A percentile compares a stretch with the other conserved stretches of the same genome.
phyloP scores from a whole-genome alignment of 1,140 invertebrate genomes.

The Aplysia californica region DNA sequence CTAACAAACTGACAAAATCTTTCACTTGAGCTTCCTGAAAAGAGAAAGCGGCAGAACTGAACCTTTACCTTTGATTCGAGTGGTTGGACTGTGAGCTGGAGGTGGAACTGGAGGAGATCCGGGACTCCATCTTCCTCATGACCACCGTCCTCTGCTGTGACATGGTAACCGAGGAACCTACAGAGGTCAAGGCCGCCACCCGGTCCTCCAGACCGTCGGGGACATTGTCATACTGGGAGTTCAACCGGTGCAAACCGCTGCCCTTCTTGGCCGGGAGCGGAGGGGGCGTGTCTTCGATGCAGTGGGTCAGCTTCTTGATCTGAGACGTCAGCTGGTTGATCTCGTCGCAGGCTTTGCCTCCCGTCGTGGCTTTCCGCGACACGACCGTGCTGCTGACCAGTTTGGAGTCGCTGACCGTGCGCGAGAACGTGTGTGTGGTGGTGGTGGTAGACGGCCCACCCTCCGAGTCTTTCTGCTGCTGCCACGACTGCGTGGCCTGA shows the following conservation, averaged over 20 bases:
- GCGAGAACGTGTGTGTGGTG: slow-evolving; percentile 16
- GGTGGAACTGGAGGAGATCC: slow-evolving; percentile 47
- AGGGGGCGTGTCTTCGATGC: slow-evolving; percentile 67
- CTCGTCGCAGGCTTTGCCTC: slow-evolving; percentile 48
- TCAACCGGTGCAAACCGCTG: slow-evolving; percentile 71
- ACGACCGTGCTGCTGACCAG: slow-evolving; percentile 11
- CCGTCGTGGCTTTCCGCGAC: not conserved
- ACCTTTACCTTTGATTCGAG: slow-evolving; percentile 26
- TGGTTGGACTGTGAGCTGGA: slow-evolving; percentile 49
- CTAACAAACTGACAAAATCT: too few relatives aligned
- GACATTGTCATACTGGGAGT: slow-evolving; percentile 82
- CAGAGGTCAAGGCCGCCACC: slow-evolving; percentile 22
- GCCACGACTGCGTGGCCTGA: not conserved
- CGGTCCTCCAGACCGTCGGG: slow-evolving; percentile 34
- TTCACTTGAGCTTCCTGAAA: too few relatives aligned
- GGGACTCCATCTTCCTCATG: slow-evolving; percentile 43
- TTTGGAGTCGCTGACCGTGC: slow-evolving; percentile 23
- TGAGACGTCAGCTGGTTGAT: slow-evolving; percentile 59
- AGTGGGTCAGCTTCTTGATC: slow-evolving; percentile 58
- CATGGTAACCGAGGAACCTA: too few relatives aligned
- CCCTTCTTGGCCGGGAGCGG: slow-evolving; percentile 82
- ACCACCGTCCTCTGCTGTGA: slow-evolving; percentile 64
- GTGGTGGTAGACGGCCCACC: too few relatives aligned
- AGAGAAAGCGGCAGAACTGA: too few relatives aligned
- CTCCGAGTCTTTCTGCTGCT: slow-evolving; percentile 15